A percentile compares a stretch with the other conserved stretches of the same genome.
Conservation (phyloP, 1,140 invertebrate species). For the Samia ricini region DNA sequence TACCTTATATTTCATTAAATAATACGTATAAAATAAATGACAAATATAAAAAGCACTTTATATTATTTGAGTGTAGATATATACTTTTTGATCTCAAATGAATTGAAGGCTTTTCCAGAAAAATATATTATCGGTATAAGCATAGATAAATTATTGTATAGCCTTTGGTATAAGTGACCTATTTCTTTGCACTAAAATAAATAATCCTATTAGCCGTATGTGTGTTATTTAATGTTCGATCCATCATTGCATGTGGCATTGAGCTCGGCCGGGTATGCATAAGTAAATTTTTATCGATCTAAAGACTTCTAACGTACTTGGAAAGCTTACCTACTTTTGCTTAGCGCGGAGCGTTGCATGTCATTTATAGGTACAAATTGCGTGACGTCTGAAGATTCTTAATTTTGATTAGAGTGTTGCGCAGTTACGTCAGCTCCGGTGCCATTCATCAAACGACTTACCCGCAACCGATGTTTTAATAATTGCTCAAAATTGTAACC, state of each 20-base stretch:
- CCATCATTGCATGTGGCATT: conserved; percentile 34
- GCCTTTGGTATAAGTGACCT: no score
- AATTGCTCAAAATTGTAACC: conserved; percentile 8
- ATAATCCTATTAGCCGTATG: background rate
- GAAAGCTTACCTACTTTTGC: background rate
- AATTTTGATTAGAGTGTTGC: conserved; percentile 60
- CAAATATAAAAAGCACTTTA: no score
- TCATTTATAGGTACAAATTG: conserved; percentile 34
- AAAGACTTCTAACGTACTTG: conserved; percentile 25
- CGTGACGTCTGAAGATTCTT: conserved; percentile 55
- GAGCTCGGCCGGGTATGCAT: conserved; percentile 39
- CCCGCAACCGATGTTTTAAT: conserved; percentile 34
- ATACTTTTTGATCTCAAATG: no score
- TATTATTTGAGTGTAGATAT: no score
- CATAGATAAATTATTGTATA: no score
- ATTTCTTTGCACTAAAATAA: background rate
- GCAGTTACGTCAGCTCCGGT: conserved; percentile 41
- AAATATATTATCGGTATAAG: no score
- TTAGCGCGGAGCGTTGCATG: conserved; percentile 19
- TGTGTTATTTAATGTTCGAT: conserved; percentile 23
- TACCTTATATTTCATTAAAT: no score
- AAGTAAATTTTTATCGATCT: conserved; percentile 57
- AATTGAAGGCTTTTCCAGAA: no score
- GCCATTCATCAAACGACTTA: conserved; percentile 50
- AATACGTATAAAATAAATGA: no score